Percentiles rank a stretch among this genome's conserved stretches.
Evolutionary conservation across 2,113 vertebrate species (phyloP).

Genomic region (Baryphthengus martii): DNA sequence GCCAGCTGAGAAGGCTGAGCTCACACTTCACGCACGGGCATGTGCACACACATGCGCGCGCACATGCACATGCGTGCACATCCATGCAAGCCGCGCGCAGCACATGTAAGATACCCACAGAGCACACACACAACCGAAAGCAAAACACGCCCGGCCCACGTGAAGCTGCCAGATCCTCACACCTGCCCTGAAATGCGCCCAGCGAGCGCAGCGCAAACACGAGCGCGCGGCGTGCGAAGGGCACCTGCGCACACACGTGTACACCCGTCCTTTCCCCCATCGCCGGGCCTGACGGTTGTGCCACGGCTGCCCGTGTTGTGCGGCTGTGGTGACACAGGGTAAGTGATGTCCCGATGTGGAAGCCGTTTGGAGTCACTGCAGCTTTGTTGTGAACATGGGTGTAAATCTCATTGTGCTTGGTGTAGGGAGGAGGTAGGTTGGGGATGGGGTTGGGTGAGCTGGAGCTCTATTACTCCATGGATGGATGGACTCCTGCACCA

Average conservation of each 20-base stretch:
- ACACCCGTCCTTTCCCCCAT: rapidly evolving
- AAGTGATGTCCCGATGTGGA: rapidly evolving
- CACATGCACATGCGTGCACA: background rate
- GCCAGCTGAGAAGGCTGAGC: slow-evolving; percentile 29
- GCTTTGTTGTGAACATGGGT: background rate
- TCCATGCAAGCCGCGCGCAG: background rate
- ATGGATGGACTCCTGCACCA: background rate
- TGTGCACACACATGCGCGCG: background rate
- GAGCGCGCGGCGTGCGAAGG: rapidly evolving
- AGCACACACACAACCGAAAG: background rate
- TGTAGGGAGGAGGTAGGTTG: background rate
- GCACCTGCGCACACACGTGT: rapidly evolving
- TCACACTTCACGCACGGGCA: background rate
- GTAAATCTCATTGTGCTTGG: background rate
- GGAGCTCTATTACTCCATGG: background rate
- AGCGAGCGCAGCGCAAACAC: background rate
- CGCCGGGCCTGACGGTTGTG: rapidly evolving
- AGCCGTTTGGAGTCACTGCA: background rate
- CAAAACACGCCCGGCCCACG: slow-evolving; percentile 30
- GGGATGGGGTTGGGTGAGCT: background rate
- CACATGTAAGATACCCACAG: background rate
- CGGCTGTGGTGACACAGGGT: rapidly evolving
- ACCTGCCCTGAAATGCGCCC: background rate
- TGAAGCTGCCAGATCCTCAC: slow-evolving; percentile 5
- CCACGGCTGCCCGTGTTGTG: rapidly evolving